These are phyloP conservation scores for Pachyramphus minor DNA, from an alignment of 2,113 vertebrate genomes.

Conservation along the genomic window DNA sequence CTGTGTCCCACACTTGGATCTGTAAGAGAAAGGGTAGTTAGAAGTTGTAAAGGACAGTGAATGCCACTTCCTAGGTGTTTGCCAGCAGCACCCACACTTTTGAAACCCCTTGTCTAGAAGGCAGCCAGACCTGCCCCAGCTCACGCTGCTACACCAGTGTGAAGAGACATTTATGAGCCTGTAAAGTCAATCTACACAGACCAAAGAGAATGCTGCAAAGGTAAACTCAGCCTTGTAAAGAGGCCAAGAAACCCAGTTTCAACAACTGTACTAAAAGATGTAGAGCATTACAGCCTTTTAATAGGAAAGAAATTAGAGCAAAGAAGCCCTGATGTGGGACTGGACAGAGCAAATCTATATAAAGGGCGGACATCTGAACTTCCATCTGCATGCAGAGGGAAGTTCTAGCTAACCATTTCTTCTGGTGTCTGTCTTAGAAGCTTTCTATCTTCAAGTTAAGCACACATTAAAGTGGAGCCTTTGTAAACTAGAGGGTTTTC, in stretches of 20 bases:
- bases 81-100: neutral
- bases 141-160: rapidly evolving
- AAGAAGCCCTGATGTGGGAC: neutral
- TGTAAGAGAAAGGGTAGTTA: slow-evolving; percentile 56
- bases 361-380: neutral
- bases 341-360: neutral
- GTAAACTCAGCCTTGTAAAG: neutral
- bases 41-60: neutral
- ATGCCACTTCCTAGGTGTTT: neutral
- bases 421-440: neutral
- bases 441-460: neutral
- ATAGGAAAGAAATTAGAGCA: neutral
- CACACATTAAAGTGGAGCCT: neutral
- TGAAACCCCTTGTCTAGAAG: neutral
- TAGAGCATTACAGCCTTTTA: neutral
- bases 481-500: neutral
- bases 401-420: neutral
- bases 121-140: neutral
- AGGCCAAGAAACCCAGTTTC: neutral
- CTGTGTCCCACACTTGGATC: slow-evolving; percentile 99
- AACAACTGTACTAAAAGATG: neutral
- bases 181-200: neutral
- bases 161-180: neutral
- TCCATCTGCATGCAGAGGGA: neutral
- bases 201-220: neutral